Percentiles rank a stretch among this genome's conserved stretches.
Conservation (phyloP, 2,888 invertebrate species). For the Phasia obesa region DNA sequence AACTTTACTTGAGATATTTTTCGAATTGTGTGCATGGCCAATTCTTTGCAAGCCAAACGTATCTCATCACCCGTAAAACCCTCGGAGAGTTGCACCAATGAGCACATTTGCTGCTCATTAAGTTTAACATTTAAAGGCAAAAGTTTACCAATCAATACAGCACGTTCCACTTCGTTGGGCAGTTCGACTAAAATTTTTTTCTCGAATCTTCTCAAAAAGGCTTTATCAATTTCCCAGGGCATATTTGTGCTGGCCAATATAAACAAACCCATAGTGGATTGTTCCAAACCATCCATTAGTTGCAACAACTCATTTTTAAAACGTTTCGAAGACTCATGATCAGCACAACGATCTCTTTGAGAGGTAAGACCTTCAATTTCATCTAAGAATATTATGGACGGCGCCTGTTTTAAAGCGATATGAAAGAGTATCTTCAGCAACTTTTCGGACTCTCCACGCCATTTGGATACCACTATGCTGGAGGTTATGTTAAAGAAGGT, state of each 20-base stretch:
- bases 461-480: constrained; percentile 95
- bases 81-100: constrained; percentile 85
- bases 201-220: constrained; percentile 93
- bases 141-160: constrained; percentile 86
- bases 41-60: constrained; percentile 93
- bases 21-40: constrained; percentile 91
- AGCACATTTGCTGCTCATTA: constrained; percentile 75
- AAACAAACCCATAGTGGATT: constrained; percentile 87
- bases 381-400: constrained; percentile 95
- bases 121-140: constrained; percentile 82
- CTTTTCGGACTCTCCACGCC: constrained; percentile 98
- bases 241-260: constrained; percentile 93
- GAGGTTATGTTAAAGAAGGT: constrained; percentile 96
- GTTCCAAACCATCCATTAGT: constrained; percentile 91
- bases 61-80: constrained; percentile 95
- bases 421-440: constrained; percentile 94
- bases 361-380: constrained; percentile 94
- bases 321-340: constrained; percentile 93
- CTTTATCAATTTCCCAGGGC: constrained; percentile 96
- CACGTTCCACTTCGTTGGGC: constrained; percentile 87
- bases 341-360: constrained; percentile 85
- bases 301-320: constrained; percentile 94
- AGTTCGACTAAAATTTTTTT: constrained; percentile 92
- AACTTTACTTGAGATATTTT: constrained; percentile 79
- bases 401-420: constrained; percentile 91